Evolutionary conservation across 2,113 vertebrate species (phyloP).

Genomic region (Eulemur rufifrons): DNA sequence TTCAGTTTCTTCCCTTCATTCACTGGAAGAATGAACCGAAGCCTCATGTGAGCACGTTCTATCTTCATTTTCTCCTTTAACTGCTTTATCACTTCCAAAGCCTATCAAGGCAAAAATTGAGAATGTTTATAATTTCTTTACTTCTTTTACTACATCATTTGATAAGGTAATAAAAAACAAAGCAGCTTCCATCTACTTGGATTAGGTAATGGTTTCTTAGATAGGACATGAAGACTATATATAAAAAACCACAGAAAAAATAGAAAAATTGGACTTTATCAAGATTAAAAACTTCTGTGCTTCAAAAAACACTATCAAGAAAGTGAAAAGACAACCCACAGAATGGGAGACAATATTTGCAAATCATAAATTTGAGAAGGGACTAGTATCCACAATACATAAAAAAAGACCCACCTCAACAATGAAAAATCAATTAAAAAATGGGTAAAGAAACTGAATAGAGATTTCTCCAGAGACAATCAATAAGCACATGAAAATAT

Average conservation of each 20-base stretch:
- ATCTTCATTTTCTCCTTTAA: constrained; percentile 96
- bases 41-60: constrained; percentile 96
- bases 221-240: neutral
- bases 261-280: neutral
- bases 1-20: constrained; percentile 96
- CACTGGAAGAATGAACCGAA: constrained; percentile 90
- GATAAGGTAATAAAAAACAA: neutral
- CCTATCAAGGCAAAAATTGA: constrained; percentile 83
- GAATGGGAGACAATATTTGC: neutral
- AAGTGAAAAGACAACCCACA: neutral
- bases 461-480: neutral
- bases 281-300: neutral
- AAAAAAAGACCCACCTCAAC: neutral
- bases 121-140: neutral
- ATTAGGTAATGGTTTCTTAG: neutral
- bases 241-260: neutral
- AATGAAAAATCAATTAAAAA: neutral
- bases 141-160: neutral
- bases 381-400: neutral
- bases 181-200: neutral
- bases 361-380: neutral
- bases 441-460: neutral
- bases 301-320: neutral
- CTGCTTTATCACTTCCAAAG: constrained; percentile 96
- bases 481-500: neutral